Base-by-base conservation (phyloP, 2,113 vertebrate species). In the Pachypanchax playfairii region DNA sequence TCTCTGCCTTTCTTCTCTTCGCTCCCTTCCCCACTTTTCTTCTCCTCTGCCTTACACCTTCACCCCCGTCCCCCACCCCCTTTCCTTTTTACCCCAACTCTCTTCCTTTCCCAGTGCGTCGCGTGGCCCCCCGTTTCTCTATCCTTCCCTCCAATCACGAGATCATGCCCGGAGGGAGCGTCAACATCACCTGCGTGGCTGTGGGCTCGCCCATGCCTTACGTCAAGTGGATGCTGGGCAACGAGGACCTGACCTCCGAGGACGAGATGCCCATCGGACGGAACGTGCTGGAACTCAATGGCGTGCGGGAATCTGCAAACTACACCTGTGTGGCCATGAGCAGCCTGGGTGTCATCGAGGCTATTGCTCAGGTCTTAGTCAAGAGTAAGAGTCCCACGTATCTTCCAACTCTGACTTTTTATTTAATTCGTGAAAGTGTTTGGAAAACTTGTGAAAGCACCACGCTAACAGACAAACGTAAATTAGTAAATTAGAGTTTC, bases 321-420 rank as follows among this genome's bases (percentile, higher is more conserved):
- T 99, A 99, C 91, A 99, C 96, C 0, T 99, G 96, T 3, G 94
- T 98, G 88, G 97, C 97, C 87, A 98, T 99, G 96, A 98, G 96
- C 84, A 98, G 96, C 55, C 91, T 98, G 89, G 97, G 96, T 3
- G 95, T 98, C 78, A 96, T 99, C 0, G 96, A 99, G 58, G 93
- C 96, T 0, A 94, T 94, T 2, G 95, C 97, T 5, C 97, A 99
- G 87, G 96, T 99, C 89, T 94, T 95, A 7, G 97, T 99, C 60
- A 99, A 99, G 90, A 97, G 97, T 98, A 91, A 97, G 70, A 33
- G 24, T 15, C 39, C 12, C 39, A 3, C 17, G n/a, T 3, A 41
- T 36, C 31, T 22, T 46, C 39, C 21, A 41, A 44, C 7, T 25
- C 14, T 28, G 11, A 24, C 14, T 41, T 20, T 17, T 62, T 55